Evolutionary conservation across 2,797 vertebrate species (phyloP), one percentile per base, ranked within the genome.

Genomic region (Hypotaenidia okinawae): DNA sequence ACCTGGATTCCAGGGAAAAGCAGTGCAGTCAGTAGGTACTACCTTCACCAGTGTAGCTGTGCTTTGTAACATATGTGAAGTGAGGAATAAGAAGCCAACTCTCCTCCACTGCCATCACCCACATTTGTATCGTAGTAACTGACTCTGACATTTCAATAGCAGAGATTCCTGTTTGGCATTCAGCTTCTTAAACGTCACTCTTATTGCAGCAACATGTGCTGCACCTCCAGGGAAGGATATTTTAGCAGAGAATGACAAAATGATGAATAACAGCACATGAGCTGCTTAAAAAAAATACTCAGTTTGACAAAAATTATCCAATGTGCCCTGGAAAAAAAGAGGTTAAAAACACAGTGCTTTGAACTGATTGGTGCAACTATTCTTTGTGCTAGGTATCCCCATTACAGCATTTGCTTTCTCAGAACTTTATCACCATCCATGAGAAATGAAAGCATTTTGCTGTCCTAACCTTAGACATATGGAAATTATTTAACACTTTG

Each of bases 71-170:
- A 17, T 77, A 51, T 11, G 19, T 55, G 25, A 72, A 77, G 21
- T 72, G n/a, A 85, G n/a, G 16, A 82, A 47, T 58, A 30, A 70
- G 54, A 25, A 93, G 49, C 64, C 84, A 89, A 2, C 15, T 63
- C n/a, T 59, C 27, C 87, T 87, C 59, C 41, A 43, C 62, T 80
- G 43, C 19, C n/a, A 37, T 77, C 93, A 93, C 33, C 39, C 49
- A 75, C 68, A 35, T 80, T 86, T 91, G 14, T 92, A 28, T 92
- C 51, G 3, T 51, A 63, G 67, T 77, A 69, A 54, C 62, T 64
- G 85, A 73, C 74, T 79, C 33, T 88, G 93, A 67, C 64, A 89
- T 94, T 92, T 95, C 39, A 49, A 23, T 37, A 94, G 57, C 63
- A 89, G 86, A 52, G 72, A 84, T 78, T 90, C 77, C 74, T 89